Evolutionary conservation across 2,113 vertebrate species (phyloP).

Genomic region (Oncorhynchus clarkii): DNA sequence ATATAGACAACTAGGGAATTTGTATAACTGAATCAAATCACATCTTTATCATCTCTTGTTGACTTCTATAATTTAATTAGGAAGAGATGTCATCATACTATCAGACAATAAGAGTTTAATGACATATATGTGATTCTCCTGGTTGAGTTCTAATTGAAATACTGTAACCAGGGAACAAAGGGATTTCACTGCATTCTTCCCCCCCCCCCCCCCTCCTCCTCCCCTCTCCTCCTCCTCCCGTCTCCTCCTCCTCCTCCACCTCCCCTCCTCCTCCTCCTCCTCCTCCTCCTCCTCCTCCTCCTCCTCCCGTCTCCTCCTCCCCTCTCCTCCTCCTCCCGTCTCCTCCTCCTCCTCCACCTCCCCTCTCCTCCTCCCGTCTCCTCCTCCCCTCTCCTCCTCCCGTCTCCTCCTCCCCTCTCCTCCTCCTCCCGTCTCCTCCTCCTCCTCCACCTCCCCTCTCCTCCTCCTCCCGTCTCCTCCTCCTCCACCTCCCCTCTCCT

Average conservation of each 20-base stretch:
- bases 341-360: not conserved
- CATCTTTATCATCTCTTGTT: too few species aligned
- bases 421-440: too few species aligned
- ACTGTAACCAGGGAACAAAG: slow-evolving; percentile 55
- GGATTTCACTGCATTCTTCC: slow-evolving; percentile 45
- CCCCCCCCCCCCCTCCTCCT: not conserved
- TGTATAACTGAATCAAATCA: too few species aligned
- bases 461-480: too few species aligned
- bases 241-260: not conserved
- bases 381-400: not conserved
- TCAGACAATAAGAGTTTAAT: not conserved
- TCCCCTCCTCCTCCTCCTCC: not conserved
- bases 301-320: not conserved
- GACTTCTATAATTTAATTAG: too few species aligned
- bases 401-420: not conserved
- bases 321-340: not conserved
- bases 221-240: too few species aligned
- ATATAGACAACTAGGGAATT: too few species aligned
- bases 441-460: too few species aligned
- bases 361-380: not conserved
- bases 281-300: not conserved
- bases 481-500: not conserved
- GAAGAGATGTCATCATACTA: too few species aligned
- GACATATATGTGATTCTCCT: slow-evolving; percentile 52
- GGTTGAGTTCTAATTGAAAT: slow-evolving; percentile 32